Conservation (phyloP, 2,113 vertebrate species). For the Carettochelys insculpta region DNA sequence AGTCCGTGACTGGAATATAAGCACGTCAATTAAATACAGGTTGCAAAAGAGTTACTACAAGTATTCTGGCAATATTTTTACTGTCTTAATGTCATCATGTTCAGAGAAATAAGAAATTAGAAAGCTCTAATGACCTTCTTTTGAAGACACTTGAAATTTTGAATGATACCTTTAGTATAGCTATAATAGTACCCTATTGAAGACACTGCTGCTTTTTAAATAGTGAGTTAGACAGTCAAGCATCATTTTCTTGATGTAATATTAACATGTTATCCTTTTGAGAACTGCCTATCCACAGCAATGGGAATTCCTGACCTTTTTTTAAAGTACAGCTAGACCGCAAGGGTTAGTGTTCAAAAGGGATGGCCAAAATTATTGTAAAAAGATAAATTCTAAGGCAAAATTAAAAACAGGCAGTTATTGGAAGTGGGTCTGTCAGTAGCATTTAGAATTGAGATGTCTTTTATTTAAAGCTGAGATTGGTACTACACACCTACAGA, state of each 20-base stretch:
- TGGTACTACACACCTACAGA: constrained; percentile 40
- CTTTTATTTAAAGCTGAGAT: not conserved
- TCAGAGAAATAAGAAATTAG: not conserved
- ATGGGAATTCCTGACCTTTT: not conserved
- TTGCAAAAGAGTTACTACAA: not conserved
- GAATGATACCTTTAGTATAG: not conserved
- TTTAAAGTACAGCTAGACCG: not conserved
- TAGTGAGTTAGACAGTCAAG: not conserved
- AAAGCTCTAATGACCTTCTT: not conserved
- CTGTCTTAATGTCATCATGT: not conserved
- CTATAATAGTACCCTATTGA: not conserved
- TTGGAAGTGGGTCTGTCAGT: not conserved
- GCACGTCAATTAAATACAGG: not conserved
- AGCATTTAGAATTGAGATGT: constrained; percentile 22
- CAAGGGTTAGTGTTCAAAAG: not conserved
- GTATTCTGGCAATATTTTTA: not conserved
- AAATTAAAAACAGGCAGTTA: not conserved
- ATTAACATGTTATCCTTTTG: too few species aligned
- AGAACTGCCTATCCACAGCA: too few species aligned
- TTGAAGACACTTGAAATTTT: not conserved
- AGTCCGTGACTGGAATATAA: not conserved
- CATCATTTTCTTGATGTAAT: too few species aligned
- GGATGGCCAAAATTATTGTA: not conserved
- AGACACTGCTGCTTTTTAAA: not conserved
- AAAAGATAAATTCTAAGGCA: not conserved